Percentiles rank a stretch among this genome's conserved stretches.
Conservation (phyloP, 2,797 vertebrate genomes). For the Myotis vivesi region DNA sequence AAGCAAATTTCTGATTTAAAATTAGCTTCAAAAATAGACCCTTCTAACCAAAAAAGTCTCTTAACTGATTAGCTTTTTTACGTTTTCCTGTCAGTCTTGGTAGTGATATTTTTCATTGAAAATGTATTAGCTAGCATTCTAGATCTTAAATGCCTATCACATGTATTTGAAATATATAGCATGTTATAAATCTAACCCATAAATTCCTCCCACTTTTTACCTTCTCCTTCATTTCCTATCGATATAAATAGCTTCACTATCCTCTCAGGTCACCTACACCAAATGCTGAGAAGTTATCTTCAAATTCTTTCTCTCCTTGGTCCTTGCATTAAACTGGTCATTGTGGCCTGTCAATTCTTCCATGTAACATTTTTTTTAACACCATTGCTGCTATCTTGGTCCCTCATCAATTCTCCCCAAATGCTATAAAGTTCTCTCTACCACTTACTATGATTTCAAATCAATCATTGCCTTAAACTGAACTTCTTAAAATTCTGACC, state of each 20-base stretch:
- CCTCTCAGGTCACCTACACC: not conserved
- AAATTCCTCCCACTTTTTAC: not conserved
- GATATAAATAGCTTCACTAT: not conserved
- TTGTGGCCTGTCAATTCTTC: not conserved
- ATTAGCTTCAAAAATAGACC: not conserved
- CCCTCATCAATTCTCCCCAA: not conserved
- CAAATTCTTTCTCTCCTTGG: not conserved
- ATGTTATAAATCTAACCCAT: not conserved
- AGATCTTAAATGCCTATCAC: not conserved
- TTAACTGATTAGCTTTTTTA: not conserved
- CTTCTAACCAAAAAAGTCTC: not conserved
- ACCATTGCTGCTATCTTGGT: not conserved
- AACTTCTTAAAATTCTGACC: not conserved
- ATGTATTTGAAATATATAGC: not conserved
- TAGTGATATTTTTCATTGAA: not conserved
- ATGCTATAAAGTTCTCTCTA: not conserved
- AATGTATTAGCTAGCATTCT: not conserved
- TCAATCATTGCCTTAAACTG: not conserved
- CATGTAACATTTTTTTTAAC: not conserved
- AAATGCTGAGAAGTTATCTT: not conserved
- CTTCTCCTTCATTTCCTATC: not conserved
- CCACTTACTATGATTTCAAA: not conserved
- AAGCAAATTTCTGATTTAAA: slow-evolving; percentile 28
- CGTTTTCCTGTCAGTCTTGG: not conserved
- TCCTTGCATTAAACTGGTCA: not conserved